Base-by-base conservation (phyloP, 1,140 invertebrate genomes). In the Scaptomyza hsui region DNA sequence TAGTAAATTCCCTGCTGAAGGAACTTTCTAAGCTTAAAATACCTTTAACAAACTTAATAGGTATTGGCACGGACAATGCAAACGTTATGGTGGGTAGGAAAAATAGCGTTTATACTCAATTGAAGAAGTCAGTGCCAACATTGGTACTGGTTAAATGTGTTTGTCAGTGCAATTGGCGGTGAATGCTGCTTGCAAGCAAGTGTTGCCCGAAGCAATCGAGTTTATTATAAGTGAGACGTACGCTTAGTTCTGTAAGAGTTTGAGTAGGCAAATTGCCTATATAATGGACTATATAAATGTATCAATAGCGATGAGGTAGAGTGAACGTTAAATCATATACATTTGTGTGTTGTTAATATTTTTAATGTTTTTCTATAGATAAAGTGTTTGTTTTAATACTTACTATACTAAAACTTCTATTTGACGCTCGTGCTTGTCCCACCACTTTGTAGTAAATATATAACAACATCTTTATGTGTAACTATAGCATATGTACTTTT, bases 151-250 rank as follows among this genome's bases (percentile, higher is more conserved):
- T 63, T 2, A 65, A 65, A 56, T 64, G 51, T 45, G 61, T 55
- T 24, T 64, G 51, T 64, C 42, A 15, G 61, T 55, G 13, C 49
- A 64, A 55, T 47, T 64, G 61, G 44, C 60, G 9, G 39, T 63
- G 7, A 47, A 53, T 45, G 26, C 18, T 39, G 61, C 41, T 32
- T 63, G 61, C 29, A 63, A 53, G 41, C 18, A 29, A 10, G 18
- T 29, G 13, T 51, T 51, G 9, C 56, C 42, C 3, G 56, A 60
- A 5, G 44, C 32, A 21, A 29, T 60, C 5, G 26, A 60, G 16
- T 60, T 60, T 52, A 6, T 45, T 45, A 45, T 45, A 45, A 53
- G n/a, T n/a, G n/a, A n/a, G n/a, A n/a, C n/a, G n/a, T n/a, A n/a
- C n/a, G n/a, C n/a, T n/a, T n/a, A n/a, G 51, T 53, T 53, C 35